Evolutionary conservation across 2,888 invertebrate genomes (phyloP), one percentile per base, ranked within the genome.

Genomic region (Alviniconcha strummeri): DNA sequence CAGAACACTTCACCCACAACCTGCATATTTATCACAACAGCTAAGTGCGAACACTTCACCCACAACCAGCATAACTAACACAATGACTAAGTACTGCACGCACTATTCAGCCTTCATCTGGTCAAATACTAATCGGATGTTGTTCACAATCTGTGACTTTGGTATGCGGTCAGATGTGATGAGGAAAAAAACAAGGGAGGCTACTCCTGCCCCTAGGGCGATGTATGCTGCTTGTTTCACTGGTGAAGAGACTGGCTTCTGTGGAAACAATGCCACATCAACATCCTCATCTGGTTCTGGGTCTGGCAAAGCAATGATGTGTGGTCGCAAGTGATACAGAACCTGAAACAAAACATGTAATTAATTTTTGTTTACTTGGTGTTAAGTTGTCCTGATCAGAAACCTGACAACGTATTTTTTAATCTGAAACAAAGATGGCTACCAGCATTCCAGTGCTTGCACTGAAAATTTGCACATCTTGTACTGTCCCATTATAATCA

Each of bases 301-400:
- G 60, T 87, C 84, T 67, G 87, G 86, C 11, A 84, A 86, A 52
- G 87, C 77, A 52, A 85, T 84, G n/a, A 87, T 84, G 74, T 86
- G 83, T 5, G 88, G 88, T 17, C 87, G 83, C 6, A 88, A 78
- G 57, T 87, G 86, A 80, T 85, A 84, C 54, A 88, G 79, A 5
- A 87, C 87, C 88, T 88, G 81, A 36, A 80, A 72, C 36, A 19
- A 80, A 72, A 1, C 36, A 74, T 82, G 60, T 55, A 80, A 52
- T 56, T 19, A 60, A 6, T 8, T 77, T 77, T 19, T n/a, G 0
- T 76, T 56, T 2, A 71, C 8, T 11, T 71, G n/a, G 69, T 8
- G 19, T 71, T 0, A 8, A 17, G 36, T 36, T 36, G 36, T 36
- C 36, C 36, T 36, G 36, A 36, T 36, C 36, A 36, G 36, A 36